Percentiles rank a stretch among this genome's conserved stretches.
Conservation (phyloP, 2,888 invertebrate genomes). For the Onthophagus sagittarius region DNA sequence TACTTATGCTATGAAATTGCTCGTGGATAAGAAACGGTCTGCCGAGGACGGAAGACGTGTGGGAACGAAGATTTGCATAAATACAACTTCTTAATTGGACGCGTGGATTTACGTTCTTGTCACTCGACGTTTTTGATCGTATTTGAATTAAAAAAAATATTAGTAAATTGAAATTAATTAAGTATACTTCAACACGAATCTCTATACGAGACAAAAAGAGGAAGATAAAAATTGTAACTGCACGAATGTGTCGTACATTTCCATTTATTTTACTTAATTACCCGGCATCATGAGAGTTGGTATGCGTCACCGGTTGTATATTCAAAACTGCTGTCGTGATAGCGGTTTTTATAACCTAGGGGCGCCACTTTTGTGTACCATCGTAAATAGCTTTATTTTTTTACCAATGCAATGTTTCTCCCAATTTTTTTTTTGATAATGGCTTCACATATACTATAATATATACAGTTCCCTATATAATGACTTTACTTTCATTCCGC, state of each 20-base stretch:
- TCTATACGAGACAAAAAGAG: not conserved
- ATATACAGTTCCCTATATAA: too few relatives aligned
- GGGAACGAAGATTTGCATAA: not conserved
- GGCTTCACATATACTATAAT: too few relatives aligned
- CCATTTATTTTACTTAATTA: slow-evolving; percentile 6
- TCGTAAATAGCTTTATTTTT: not conserved
- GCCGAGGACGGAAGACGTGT: not conserved
- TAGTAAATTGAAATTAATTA: not conserved
- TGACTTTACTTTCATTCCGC: too few relatives aligned
- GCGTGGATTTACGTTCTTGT: not conserved
- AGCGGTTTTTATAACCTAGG: not conserved
- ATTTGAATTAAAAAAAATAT: not conserved
- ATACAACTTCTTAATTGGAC: not conserved
- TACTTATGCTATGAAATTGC: not conserved
- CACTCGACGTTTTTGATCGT: not conserved
- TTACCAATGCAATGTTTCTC: not conserved
- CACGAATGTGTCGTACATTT: not conserved
- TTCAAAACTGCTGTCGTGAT: not conserved
- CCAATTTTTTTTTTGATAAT: too few relatives aligned
- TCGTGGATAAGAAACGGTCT: not conserved
- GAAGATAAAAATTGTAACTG: not conserved
- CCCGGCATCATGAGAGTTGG: slow-evolving; percentile 1
- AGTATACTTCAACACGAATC: not conserved
- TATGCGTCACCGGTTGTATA: slow-evolving; percentile 7
- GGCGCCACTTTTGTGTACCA: not conserved